These are phyloP conservation scores for Drosophila pallidifrons DNA, from an alignment of 1,140 invertebrate genomes.

Conservation along the genomic window DNA sequence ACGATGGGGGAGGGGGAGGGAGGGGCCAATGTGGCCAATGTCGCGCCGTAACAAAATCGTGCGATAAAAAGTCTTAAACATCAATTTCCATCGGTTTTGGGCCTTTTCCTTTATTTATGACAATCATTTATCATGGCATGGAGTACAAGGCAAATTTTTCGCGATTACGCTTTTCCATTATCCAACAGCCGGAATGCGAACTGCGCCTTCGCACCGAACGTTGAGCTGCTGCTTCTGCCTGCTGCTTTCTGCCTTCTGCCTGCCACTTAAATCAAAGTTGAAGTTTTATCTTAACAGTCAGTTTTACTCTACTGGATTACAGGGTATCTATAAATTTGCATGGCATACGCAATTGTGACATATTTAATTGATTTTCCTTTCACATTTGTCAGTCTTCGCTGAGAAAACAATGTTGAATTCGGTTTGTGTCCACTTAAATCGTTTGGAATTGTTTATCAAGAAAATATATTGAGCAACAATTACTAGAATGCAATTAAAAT, in stretches of 20 bases:
- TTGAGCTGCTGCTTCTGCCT: not conserved
- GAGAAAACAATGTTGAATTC: constrained; percentile 42
- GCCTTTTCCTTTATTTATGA: constrained; percentile 79
- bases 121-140: constrained; percentile 77
- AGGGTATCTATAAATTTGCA: constrained; percentile 7
- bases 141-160: constrained; percentile 77
- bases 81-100: constrained; percentile 76
- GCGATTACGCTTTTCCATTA: constrained; percentile 82
- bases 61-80: constrained; percentile 83
- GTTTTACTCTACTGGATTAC: not conserved
- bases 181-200: constrained; percentile 18
- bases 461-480: constrained; percentile 56
- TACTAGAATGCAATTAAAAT: constrained; percentile 65
- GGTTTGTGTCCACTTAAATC: constrained; percentile 18
- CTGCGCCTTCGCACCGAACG: not conserved
- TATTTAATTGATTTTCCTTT: constrained; percentile 23
- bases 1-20: not conserved
- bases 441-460: constrained; percentile 53
- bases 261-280: constrained; percentile 51
- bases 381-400: constrained; percentile 49
- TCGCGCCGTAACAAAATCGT: constrained; percentile 67
- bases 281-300: constrained; percentile 61
- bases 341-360: not conserved
- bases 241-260: not conserved
- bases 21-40: constrained; percentile 34